Conservation (phyloP, 2,888 invertebrate species). For the Mactromeris polynyma region DNA sequence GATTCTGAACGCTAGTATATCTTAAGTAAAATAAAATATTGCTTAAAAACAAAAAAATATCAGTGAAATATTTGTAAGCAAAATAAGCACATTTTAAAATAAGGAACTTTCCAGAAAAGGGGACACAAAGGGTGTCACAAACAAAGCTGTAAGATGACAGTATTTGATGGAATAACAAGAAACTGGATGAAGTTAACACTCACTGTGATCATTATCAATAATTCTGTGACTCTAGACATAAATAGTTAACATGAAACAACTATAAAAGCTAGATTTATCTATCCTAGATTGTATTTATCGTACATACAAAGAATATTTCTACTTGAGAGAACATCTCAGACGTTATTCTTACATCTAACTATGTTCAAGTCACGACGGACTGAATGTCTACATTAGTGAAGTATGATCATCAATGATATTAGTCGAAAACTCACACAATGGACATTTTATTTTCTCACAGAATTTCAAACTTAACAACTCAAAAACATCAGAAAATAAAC, state of each 20-base stretch:
- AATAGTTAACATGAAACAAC: not conserved
- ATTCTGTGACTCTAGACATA: not conserved
- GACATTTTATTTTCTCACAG: not conserved
- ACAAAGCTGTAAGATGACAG: not conserved
- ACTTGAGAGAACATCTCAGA: too few species aligned
- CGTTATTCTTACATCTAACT: not conserved
- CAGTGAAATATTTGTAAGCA: not conserved
- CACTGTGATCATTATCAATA: not conserved
- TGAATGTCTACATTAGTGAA: slow-evolving; percentile 5
- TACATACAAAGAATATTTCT: not conserved
- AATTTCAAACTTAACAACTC: not conserved
- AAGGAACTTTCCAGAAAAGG: not conserved
- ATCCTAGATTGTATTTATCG: not conserved
- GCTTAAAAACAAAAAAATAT: not conserved
- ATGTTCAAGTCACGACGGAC: not conserved
- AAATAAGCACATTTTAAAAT: not conserved
- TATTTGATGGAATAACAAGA: not conserved
- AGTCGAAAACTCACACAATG: not conserved
- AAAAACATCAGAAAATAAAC: not conserved
- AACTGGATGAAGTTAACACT: not conserved
- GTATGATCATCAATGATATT: not conserved
- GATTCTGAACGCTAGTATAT: not conserved
- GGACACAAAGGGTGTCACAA: not conserved
- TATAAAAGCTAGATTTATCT: not conserved
- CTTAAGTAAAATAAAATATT: not conserved